A percentile compares a stretch with the other conserved stretches of the same genome.
Evolutionary conservation across 2,113 vertebrate species (phyloP).

Genomic region (Brachionichthys hirsutus): DNA sequence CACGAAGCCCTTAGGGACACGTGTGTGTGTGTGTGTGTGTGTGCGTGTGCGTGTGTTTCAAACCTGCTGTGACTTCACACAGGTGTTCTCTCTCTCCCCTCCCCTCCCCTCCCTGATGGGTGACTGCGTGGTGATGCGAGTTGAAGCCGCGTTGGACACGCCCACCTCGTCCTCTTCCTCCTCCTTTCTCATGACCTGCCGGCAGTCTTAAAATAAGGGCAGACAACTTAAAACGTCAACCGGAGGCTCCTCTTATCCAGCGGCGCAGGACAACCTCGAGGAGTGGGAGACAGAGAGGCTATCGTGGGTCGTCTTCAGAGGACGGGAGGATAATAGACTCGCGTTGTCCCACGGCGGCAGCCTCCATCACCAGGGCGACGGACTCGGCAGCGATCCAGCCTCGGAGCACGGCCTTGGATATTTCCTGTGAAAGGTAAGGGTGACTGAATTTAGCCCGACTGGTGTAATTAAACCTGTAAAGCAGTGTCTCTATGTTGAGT

Average conservation of each 20-base stretch:
- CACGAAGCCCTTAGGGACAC: too few relatives aligned
- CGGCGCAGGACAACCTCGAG: constrained; percentile 1
- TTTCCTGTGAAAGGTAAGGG: constrained; percentile 43
- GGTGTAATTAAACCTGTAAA: not conserved
- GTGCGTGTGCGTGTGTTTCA: not conserved
- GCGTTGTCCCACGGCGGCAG: constrained; percentile 24
- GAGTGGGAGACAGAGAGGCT: not conserved
- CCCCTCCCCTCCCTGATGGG: constrained; percentile 32
- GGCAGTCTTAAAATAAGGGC: constrained; percentile 27
- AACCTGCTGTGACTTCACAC: constrained; percentile 11
- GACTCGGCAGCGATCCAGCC: not conserved
- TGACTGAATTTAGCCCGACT: not conserved
- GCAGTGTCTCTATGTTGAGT: not conserved
- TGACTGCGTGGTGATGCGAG: constrained; percentile 58
- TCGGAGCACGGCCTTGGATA: not conserved
- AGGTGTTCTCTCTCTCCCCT: constrained; percentile 7
- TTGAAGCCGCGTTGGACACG: constrained; percentile 41
- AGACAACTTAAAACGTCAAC: constrained; percentile 13
- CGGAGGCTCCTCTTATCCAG: not conserved
- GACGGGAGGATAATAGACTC: constrained; percentile 14
- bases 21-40: too few relatives aligned
- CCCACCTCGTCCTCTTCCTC: constrained; percentile 46
- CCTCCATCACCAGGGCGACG: constrained; percentile 28
- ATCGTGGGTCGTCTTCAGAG: not conserved
- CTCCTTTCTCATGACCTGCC: constrained; percentile 29